Evolutionary conservation across 2,888 invertebrate genomes (phyloP).

Genomic region (Drosophila crucigera): DNA sequence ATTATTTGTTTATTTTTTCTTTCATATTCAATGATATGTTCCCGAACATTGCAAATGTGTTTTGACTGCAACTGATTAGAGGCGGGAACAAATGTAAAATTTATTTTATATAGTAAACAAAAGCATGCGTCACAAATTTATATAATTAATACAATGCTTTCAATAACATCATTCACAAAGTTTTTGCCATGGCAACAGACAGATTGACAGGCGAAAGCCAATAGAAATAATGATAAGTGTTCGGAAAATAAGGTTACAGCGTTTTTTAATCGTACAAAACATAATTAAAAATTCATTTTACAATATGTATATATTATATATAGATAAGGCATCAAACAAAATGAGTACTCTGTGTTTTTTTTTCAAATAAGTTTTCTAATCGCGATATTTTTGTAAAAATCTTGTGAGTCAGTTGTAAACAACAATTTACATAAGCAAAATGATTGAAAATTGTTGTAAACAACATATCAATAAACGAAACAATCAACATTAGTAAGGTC

Average conservation of each 20-base stretch:
- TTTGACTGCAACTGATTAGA: slow-evolving; percentile 6
- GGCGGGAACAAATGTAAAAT: slow-evolving; percentile 7
- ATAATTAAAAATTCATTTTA: neutral
- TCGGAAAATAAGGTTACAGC: slow-evolving; percentile 10
- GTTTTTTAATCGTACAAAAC: neutral
- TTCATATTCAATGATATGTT: neutral
- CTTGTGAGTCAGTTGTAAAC: slow-evolving; percentile 12
- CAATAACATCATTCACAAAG: slow-evolving; percentile 37
- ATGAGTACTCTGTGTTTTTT: neutral
- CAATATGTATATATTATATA: neutral
- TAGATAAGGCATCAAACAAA: slow-evolving; percentile 1
- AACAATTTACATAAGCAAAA: slow-evolving; percentile 5
- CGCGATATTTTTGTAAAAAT: neutral
- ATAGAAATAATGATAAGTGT: slow-evolving; percentile 3
- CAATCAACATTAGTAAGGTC: slow-evolving; percentile 49
- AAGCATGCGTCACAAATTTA: slow-evolving; percentile 50
- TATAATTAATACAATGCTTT: slow-evolving; percentile 39
- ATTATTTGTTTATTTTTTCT: slow-evolving; percentile 9
- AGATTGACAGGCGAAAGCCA: neutral
- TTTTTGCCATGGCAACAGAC: slow-evolving; percentile 38
- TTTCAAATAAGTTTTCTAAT: slow-evolving; percentile 14
- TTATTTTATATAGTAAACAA: slow-evolving; percentile 36
- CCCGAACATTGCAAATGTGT: slow-evolving; percentile 6
- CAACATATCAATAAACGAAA: slow-evolving; percentile 31
- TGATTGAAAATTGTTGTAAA: slow-evolving; percentile 37